Percentiles rank a stretch among this genome's conserved stretches.
phyloP scores from a whole-genome alignment of 2,797 vertebrate species.

The Leptatherina wallacei region DNA sequence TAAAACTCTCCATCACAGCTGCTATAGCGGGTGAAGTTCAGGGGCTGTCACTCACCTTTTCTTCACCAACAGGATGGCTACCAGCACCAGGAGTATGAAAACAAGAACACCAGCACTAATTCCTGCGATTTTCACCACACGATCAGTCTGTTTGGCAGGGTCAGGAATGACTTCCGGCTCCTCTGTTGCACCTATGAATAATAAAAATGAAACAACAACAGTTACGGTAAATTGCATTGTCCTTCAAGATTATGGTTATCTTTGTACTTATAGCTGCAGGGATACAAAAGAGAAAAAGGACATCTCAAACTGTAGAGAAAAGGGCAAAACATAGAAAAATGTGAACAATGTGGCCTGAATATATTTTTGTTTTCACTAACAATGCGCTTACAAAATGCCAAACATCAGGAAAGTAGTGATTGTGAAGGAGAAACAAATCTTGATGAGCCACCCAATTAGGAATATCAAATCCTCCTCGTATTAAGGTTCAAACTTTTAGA shows the following conservation, averaged over 20 bases:
- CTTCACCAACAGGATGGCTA: slow-evolving; percentile 95
- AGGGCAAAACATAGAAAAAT: neutral
- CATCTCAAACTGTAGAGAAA: neutral
- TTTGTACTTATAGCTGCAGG: neutral
- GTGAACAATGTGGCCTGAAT: neutral
- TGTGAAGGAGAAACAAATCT: slow-evolving; percentile 38
- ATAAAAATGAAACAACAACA: neutral
- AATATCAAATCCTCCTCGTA: slow-evolving; percentile 34
- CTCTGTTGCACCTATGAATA: slow-evolving; percentile 89
- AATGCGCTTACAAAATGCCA: slow-evolving; percentile 33
- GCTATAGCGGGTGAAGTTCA: neutral
- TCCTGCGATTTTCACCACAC: slow-evolving; percentile 97
- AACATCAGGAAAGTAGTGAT: slow-evolving; percentile 21
- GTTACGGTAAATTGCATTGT: slow-evolving; percentile 1
- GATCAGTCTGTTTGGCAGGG: slow-evolving; percentile 96
- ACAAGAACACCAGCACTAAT: slow-evolving; percentile 96
- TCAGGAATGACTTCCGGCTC: slow-evolving; percentile 98
- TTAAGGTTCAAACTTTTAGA: slow-evolving; percentile 37
- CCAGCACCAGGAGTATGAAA: slow-evolving; percentile 94
- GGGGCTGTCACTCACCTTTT: slow-evolving; percentile 89
- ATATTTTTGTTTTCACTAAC: slow-evolving; percentile 21
- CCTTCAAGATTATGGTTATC: neutral
- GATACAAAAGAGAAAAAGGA: neutral
- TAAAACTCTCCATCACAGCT: slow-evolving; percentile 9
- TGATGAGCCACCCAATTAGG: slow-evolving; percentile 41